These are phyloP conservation scores for Morelia viridis DNA, from an alignment of 2,797 vertebrate species.

Conservation along the genomic window DNA sequence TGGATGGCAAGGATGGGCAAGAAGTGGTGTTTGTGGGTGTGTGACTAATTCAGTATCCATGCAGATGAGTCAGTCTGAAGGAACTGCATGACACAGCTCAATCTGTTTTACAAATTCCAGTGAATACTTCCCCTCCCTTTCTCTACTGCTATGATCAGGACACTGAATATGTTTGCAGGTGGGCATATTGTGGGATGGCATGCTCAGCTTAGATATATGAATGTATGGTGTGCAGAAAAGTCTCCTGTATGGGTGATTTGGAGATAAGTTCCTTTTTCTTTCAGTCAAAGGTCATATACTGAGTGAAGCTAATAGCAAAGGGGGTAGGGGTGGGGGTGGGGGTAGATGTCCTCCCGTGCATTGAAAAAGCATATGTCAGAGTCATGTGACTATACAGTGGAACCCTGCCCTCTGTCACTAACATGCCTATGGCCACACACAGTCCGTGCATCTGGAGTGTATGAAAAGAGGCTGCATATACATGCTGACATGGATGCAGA, in stretches of 20 bases:
- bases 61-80: not conserved
- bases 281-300: not conserved
- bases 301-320: not conserved
- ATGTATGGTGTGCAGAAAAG: not conserved
- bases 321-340: no score
- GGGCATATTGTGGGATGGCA: not conserved
- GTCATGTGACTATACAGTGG: not conserved
- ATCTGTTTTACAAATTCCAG: not conserved
- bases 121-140: no score
- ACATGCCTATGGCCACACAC: not conserved
- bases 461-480: not conserved
- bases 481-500: not conserved
- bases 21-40: not conserved
- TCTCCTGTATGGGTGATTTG: no score
- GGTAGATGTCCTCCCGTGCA: not conserved
- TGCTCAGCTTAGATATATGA: not conserved
- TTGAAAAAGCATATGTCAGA: not conserved
- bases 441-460: not conserved
- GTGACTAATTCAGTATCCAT: not conserved
- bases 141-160: not conserved
- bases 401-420: no score
- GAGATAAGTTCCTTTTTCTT: not conserved
- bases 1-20: not conserved
- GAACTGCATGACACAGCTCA: not conserved
- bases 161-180: not conserved